Evolutionary conservation across 2,888 invertebrate genomes (phyloP).

Genomic region (Nipponacmea schrenckii): DNA sequence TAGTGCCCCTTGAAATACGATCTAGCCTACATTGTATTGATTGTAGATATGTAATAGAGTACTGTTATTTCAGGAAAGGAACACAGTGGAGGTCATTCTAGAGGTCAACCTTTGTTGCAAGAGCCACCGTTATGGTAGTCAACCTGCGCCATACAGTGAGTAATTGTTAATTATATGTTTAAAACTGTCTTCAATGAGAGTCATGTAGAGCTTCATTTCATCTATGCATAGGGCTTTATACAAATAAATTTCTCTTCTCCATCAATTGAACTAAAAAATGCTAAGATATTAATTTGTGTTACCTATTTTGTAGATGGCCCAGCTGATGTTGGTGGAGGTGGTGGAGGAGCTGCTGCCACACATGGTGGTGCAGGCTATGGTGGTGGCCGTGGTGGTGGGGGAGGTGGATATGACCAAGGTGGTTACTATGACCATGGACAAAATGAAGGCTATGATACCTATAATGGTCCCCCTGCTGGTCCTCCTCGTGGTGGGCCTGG

Average conservation of each 20-base stretch:
- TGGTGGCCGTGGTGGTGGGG: slow-evolving; percentile 26
- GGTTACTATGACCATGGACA: slow-evolving; percentile 24
- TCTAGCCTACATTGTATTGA: too few relatives aligned
- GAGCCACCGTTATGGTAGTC: slow-evolving; percentile 52
- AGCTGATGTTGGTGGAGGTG: slow-evolving; percentile 22
- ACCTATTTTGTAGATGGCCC: slow-evolving; percentile 30
- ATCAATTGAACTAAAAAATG: too few relatives aligned
- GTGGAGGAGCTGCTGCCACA: slow-evolving; percentile 27
- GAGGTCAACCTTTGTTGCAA: slow-evolving; percentile 49
- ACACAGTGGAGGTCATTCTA: slow-evolving; percentile 24
- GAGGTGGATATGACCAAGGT: slow-evolving; percentile 29
- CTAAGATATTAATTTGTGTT: too few relatives aligned
- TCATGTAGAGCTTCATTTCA: too few relatives aligned
- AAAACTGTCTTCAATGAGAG: too few relatives aligned
- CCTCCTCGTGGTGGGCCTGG: slow-evolving; percentile 28
- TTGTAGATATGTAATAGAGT: too few relatives aligned
- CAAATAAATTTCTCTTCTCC: too few relatives aligned
- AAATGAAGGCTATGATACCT: slow-evolving; percentile 27
- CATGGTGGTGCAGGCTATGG: slow-evolving; percentile 27
- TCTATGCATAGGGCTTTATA: too few relatives aligned
- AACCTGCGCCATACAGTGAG: slow-evolving; percentile 54
- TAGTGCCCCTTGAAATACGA: too few relatives aligned
- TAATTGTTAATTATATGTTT: slow-evolving; percentile 17
- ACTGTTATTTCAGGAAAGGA: slow-evolving; percentile 4
- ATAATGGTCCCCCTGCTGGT: slow-evolving; percentile 21